These are phyloP conservation scores for Ochotona curzoniae DNA, from an alignment of 2,113 vertebrate genomes.

Conservation along the genomic window DNA sequence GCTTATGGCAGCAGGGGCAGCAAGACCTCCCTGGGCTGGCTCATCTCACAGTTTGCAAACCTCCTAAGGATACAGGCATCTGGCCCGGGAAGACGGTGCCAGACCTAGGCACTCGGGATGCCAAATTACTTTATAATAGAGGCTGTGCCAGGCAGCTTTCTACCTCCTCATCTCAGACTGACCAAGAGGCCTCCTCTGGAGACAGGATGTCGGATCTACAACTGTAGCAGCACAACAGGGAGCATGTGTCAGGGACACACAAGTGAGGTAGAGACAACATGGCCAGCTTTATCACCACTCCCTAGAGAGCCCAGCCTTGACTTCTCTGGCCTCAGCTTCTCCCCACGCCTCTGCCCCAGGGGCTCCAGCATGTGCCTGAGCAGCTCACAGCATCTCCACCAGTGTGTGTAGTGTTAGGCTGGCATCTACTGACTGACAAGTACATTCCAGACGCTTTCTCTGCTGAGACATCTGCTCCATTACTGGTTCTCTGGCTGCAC, in stretches of 20 bases:
- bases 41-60: constrained; percentile 50
- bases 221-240: not conserved
- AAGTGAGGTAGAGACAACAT: not conserved
- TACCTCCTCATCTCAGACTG: constrained; percentile 40
- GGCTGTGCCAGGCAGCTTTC: constrained; percentile 18
- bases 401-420: not conserved
- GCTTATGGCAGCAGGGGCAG: not conserved
- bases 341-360: not conserved
- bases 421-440: not conserved
- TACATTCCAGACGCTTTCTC: not conserved
- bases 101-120: constrained; percentile 37
- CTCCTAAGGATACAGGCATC: constrained; percentile 53
- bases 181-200: not conserved
- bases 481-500: too few species aligned
- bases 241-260: not conserved
- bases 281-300: not conserved
- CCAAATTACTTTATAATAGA: constrained; percentile 72
- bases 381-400: not conserved
- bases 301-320: not conserved
- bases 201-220: not conserved
- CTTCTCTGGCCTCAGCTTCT: not conserved
- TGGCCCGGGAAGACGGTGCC: constrained; percentile 28
- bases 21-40: constrained; percentile 54
- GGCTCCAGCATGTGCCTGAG: not conserved
- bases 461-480: not conserved